phyloP scores from a whole-genome alignment of 2,113 vertebrate genomes.

The Coregonus clupeaformis region DNA sequence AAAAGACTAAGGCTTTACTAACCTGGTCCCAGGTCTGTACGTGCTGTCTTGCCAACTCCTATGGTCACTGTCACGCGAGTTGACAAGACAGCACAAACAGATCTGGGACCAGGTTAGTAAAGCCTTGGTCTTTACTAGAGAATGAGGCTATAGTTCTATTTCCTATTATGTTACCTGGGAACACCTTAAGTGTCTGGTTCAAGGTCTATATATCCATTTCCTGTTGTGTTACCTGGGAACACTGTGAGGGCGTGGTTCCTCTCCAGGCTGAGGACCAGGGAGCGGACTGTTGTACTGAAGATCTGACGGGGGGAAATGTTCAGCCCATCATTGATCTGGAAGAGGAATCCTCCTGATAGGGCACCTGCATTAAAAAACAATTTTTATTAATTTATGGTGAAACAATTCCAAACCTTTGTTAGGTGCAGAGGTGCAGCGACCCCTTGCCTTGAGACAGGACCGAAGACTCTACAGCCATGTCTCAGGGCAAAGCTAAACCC shows the following conservation, averaged over 20 bases:
- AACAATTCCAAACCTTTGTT: too few relatives aligned
- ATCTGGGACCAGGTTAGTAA: too few relatives aligned
- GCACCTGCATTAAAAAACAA: conserved; percentile 72
- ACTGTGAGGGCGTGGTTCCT: conserved; percentile 73
- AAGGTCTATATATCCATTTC: too few relatives aligned
- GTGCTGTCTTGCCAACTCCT: too few relatives aligned
- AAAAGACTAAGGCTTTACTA: neutral
- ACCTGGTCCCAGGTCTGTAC: too few relatives aligned
- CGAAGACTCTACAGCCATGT: too few relatives aligned
- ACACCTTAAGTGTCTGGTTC: conserved; percentile 65
- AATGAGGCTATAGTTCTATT: too few relatives aligned
- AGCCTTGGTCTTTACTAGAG: too few relatives aligned
- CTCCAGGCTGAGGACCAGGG: conserved; percentile 75
- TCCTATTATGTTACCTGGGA: conserved; percentile 74
- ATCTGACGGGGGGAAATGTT: conserved; percentile 83
- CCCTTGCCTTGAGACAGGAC: too few relatives aligned
- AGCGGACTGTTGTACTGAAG: conserved; percentile 79
- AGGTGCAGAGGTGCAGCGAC: neutral
- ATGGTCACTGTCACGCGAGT: too few relatives aligned
- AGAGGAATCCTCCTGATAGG: conserved; percentile 83
- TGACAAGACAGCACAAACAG: too few relatives aligned
- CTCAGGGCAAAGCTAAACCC: too few relatives aligned
- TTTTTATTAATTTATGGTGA: neutral
- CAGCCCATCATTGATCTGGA: conserved; percentile 87
- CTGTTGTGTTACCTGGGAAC: neutral